Evolutionary conservation across 37 sponge, comb jelly and placozoan species (phyloP), one percentile per base, ranked within the genome.

Genomic region (Crambe crambe): DNA sequence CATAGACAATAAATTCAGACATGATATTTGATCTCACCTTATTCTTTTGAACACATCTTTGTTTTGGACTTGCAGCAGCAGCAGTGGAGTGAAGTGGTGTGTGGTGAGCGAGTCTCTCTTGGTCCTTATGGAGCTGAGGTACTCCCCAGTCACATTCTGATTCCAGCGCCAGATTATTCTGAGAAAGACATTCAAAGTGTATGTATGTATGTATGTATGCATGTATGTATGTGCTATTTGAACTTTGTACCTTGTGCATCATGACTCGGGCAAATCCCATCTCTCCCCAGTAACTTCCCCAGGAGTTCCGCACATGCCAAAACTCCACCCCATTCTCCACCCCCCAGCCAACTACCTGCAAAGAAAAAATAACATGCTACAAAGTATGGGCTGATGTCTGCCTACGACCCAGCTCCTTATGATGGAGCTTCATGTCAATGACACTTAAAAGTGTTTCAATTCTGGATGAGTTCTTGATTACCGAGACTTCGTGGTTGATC

Each of bases 231-330:
- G n/a, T n/a, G n/a, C n/a, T n/a, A n/a, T n/a, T n/a, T n/a, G n/a
- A n/a, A 54, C 12, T 20, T 54, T 12, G 56, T 54, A 80, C 71
- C 86, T 92, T 92, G 83, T 92, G 93, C 93, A 92, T 92, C 89
- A 92, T 87, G 56, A 92, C 63, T 35, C 89, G 63, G 47, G 86
- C 85, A 68, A 82, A 92, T 8, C 93, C 93, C n/a, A 85, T 78
- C 75, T 88, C 85, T 32, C 93, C 93, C 93, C 93, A 92, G 93
- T 92, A 92, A 29, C 86, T 75, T 15, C 93, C 93, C 93, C 93
- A 92, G 31, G 89, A 88, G 86, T 92, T 92, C 36, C 93, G 67
- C 68, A 92, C 58, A 62, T 85, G 73, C 93, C 93, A 92, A 68
- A 82, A 92, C 83, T 92, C 93, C 37, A 92, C 89, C 34, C 93